A percentile compares a stretch with the other conserved stretches of the same genome.
Conservation (phyloP, 2,888 invertebrate genomes). For the Orchestes rusci region DNA sequence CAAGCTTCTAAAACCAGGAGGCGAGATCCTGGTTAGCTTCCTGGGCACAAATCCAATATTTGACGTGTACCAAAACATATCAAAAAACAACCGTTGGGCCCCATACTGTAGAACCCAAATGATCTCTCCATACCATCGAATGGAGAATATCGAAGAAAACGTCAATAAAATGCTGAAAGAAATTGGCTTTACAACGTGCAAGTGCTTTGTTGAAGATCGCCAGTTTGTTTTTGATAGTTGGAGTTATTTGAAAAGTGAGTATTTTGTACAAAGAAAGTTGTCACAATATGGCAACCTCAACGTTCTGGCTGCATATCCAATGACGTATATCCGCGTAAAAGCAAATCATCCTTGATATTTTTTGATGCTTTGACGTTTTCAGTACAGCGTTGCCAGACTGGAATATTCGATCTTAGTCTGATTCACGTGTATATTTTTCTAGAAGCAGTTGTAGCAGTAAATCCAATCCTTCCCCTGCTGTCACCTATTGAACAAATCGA, state of each 20-base stretch:
- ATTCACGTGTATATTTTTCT: too few relatives aligned
- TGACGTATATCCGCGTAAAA: too few relatives aligned
- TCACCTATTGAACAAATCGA: conserved; percentile 52
- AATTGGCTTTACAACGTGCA: conserved; percentile 54
- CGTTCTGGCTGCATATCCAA: too few relatives aligned
- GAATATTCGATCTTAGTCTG: too few relatives aligned
- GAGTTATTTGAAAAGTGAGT: conserved; percentile 53
- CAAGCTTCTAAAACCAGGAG: conserved; percentile 57
- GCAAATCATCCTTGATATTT: too few relatives aligned
- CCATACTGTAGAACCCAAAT: conserved; percentile 57
- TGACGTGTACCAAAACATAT: conserved; percentile 58
- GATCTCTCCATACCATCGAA: conserved; percentile 63
- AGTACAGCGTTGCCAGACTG: too few relatives aligned
- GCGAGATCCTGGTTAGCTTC: conserved; percentile 62
- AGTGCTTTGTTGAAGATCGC: conserved; percentile 52
- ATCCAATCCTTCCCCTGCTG: conserved; percentile 60
- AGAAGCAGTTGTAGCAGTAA: conserved; percentile 63
- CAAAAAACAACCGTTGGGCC: conserved; percentile 51
- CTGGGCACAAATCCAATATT: conserved; percentile 62
- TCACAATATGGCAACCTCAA: too few relatives aligned
- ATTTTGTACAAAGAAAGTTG: too few relatives aligned
- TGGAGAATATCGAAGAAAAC: conserved; percentile 51
- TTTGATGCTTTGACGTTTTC: too few relatives aligned
- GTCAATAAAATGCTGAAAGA: conserved; percentile 48
- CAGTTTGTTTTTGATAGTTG: conserved; percentile 53